phyloP scores from a whole-genome alignment of 2,888 invertebrate genomes.

The Melinaea menophilus region DNA sequence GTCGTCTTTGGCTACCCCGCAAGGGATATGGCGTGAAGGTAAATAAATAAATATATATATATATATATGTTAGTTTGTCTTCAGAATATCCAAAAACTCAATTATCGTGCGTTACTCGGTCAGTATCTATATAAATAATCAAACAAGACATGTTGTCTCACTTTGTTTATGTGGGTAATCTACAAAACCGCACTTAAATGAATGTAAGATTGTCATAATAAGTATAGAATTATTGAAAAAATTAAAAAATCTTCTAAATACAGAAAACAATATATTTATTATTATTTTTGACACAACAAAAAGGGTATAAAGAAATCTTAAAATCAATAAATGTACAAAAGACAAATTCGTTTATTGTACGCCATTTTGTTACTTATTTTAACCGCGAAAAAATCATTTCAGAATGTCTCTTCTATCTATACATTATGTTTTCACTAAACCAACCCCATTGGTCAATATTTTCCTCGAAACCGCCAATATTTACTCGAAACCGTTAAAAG shows the following conservation, averaged over 20 bases:
- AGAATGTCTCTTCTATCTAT: neutral
- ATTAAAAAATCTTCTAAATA: neutral
- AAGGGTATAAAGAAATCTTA: neutral
- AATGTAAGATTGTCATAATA: too few relatives aligned
- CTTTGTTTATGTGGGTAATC: too few relatives aligned
- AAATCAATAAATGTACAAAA: slow-evolving; percentile 1
- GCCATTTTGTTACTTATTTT: neutral
- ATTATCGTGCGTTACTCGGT: too few relatives aligned
- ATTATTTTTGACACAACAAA: neutral
- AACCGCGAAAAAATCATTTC: neutral
- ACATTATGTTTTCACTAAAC: slow-evolving; percentile 7
- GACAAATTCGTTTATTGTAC: neutral
- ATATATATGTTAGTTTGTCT: too few relatives aligned
- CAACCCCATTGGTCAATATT: slow-evolving; percentile 53
- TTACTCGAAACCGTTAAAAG: slow-evolving; percentile 56
- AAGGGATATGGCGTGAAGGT: too few relatives aligned
- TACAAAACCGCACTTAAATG: too few relatives aligned
- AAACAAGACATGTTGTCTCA: too few relatives aligned
- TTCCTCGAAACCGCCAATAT: slow-evolving; percentile 49
- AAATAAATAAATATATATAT: too few relatives aligned
- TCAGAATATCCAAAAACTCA: too few relatives aligned
- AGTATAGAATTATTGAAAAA: too few relatives aligned
- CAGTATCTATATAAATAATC: too few relatives aligned
- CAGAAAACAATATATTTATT: neutral
- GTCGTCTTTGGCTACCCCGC: too few relatives aligned